These are phyloP conservation scores for Nesidiocoris tenuis DNA, from an alignment of 2,888 invertebrate genomes.

Conservation along the genomic window DNA sequence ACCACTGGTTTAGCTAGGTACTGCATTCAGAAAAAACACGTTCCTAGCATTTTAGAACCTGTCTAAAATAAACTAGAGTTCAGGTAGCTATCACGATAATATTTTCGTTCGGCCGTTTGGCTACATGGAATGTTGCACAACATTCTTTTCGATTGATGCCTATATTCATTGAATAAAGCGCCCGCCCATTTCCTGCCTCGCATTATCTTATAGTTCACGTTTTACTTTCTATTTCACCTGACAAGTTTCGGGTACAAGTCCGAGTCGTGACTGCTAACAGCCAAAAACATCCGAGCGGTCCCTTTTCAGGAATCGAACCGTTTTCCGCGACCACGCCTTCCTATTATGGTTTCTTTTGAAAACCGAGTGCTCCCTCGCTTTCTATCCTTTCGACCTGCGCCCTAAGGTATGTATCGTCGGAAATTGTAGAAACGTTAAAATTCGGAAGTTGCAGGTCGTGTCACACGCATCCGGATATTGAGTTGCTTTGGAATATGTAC, in stretches of 20 bases:
- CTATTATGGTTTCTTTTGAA: not conserved
- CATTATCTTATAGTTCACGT: not conserved
- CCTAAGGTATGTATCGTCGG: not conserved
- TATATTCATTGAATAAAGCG: too few species aligned
- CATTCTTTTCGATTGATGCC: too few species aligned
- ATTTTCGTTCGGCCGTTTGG: too few species aligned
- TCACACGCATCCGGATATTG: too few species aligned
- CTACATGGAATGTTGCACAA: too few species aligned
- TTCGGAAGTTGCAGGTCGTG: not conserved
- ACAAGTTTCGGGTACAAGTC: not conserved
- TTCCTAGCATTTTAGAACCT: too few species aligned
- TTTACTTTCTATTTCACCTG: not conserved
- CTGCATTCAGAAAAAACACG: too few species aligned
- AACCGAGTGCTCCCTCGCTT: not conserved
- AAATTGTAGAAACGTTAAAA: not conserved
- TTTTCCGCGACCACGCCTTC: not conserved
- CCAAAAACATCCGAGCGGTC: not conserved
- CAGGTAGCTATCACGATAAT: too few species aligned
- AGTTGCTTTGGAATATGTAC: too few species aligned
- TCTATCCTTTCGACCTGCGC: not conserved
- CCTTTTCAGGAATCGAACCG: not conserved
- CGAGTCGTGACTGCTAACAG: not conserved
- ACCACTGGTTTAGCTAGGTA: too few species aligned
- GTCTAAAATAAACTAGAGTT: too few species aligned
- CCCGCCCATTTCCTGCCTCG: not conserved